Conservation (phyloP, 2,888 invertebrate genomes). For the Aricia artaxerxes region DNA sequence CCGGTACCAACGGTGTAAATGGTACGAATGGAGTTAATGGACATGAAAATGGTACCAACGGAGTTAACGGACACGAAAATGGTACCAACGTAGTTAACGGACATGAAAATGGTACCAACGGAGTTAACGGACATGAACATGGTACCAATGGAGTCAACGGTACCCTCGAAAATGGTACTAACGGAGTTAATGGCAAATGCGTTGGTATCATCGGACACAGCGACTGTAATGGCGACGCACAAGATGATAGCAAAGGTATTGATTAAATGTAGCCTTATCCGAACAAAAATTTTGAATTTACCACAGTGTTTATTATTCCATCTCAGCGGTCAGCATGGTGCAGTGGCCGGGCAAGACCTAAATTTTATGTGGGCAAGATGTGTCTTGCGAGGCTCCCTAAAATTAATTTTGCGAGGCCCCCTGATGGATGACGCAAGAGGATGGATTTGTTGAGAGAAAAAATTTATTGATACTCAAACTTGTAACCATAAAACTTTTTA, state of each 20-base stretch:
- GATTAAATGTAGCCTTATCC: no score
- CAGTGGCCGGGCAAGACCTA: no score
- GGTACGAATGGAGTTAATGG: constrained; percentile 45
- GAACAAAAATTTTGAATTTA: no score
- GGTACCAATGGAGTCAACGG: background rate
- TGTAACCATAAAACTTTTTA: no score
- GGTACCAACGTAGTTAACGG: constrained; percentile 45
- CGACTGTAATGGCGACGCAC: constrained; percentile 53
- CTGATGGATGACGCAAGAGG: no score
- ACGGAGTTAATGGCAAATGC: background rate
- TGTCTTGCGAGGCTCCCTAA: no score
- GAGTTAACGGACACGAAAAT: background rate
- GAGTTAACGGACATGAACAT: background rate
- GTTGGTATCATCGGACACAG: constrained; percentile 44
- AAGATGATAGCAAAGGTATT: constrained; percentile 58
- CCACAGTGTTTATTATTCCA: no score
- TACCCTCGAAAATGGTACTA: background rate
- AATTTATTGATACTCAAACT: no score
- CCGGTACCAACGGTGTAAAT: constrained; percentile 43
- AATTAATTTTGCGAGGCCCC: no score
- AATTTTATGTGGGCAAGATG: no score
- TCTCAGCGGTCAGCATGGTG: no score
- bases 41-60: constrained; percentile 41
- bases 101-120: background rate
- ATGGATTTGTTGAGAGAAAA: no score